Base-by-base conservation (phyloP, 2,797 vertebrate genomes). In the Odontamblyopus lacepedii region DNA sequence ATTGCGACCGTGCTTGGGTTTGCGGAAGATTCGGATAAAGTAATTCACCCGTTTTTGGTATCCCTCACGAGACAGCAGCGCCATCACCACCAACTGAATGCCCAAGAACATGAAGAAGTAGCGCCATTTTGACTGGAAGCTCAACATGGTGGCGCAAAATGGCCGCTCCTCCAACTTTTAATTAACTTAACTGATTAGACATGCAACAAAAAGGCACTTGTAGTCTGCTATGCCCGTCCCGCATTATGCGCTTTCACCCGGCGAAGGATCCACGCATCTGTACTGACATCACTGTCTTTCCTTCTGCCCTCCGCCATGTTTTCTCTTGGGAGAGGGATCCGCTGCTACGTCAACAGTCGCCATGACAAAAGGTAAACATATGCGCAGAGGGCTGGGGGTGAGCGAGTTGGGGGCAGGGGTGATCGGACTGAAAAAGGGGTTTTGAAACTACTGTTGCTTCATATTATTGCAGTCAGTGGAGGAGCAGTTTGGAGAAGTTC, bases 61-160 rank as follows among this genome's bases (percentile, higher is more conserved):
- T 5, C 92, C 92, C 61, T 95, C 94, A 8, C 90, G 86, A 74
- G 94, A 95, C 66, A 96, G 90, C 70, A 96, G 78, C 0, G 92
- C 93, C 93, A 95, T 92, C 63, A 95, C 91, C 11, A 95, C 93
- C 77, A 96, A 83, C 89, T 96, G 94, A 69, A 94, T 91, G 27
- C 93, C 94, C 78, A 95, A 83, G 79, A 96, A 91, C 88, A 95
- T 90, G 74, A 95, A 85, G 76, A 95, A 72, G 83, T 92, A 93
- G 55, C 93, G 93, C 90, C 90, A 94, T 84, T 93, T 95, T 74
- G 95, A 91, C 75, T 93, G 92, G 41, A 94, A 78, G 2, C 70
- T 80, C 59, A 85, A 11, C 92, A 94, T 93, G 87, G 78, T 26
- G 88, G 74, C 0, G 0, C 38, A 30, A 38, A 41, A 48, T n/a